Evolutionary conservation across 2,888 invertebrate genomes (phyloP).

Genomic region (Hypomecis atomaria): DNA sequence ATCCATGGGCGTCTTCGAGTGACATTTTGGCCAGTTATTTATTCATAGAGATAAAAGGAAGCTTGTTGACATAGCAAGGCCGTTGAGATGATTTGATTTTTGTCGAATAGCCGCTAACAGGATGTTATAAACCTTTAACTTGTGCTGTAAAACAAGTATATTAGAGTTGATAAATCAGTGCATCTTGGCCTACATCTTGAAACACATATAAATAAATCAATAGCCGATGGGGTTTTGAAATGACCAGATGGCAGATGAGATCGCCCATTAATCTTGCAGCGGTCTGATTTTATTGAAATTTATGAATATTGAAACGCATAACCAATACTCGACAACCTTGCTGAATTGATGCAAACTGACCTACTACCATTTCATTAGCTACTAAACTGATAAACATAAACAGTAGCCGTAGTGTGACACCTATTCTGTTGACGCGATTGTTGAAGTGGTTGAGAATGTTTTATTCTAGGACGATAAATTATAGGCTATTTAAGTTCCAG

Average conservation of each 20-base stretch:
- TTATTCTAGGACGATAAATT: too few relatives aligned
- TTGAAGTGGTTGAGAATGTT: neutral
- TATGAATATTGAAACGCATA: slow-evolving; percentile 27
- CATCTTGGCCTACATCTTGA: slow-evolving; percentile 29
- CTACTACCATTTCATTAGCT: slow-evolving; percentile 30
- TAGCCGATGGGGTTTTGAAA: slow-evolving; percentile 7
- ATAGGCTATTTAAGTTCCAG: too few relatives aligned
- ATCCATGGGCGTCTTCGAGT: slow-evolving; percentile 15
- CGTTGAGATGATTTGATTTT: slow-evolving; percentile 21
- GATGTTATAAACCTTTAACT: slow-evolving; percentile 11
- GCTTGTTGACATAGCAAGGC: slow-evolving; percentile 27
- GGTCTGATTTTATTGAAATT: slow-evolving; percentile 29
- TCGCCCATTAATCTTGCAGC: slow-evolving; percentile 21
- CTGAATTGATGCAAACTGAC: slow-evolving; percentile 27
- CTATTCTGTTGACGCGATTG: neutral
- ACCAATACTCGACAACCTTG: slow-evolving; percentile 25
- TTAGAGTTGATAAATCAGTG: slow-evolving; percentile 19
- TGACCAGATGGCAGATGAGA: slow-evolving; percentile 25
- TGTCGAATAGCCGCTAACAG: slow-evolving; percentile 7
- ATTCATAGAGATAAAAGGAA: slow-evolving; percentile 28
- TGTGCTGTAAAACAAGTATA: neutral
- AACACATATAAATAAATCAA: slow-evolving; percentile 9
- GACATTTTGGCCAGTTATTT: slow-evolving; percentile 22
- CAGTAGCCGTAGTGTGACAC: neutral
- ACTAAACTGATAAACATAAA: neutral